Evolutionary conservation across 1,140 invertebrate species (phyloP), one percentile per base, ranked within the genome.

Genomic region (Ceratina calcarata): DNA sequence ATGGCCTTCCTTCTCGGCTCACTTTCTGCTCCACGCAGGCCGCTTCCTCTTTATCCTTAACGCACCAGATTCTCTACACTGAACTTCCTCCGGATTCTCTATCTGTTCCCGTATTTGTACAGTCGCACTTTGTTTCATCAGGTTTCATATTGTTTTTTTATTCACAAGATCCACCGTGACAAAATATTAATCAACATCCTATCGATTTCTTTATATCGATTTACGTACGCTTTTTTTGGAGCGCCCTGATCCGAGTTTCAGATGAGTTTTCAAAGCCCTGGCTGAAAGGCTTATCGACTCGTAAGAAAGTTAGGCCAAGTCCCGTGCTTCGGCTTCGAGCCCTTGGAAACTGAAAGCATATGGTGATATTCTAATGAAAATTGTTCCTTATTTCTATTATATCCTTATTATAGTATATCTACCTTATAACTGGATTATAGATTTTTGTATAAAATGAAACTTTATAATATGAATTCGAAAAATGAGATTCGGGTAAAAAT

Each of bases 211-310:
- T 22, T 7, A 15, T 10, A 66, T 20, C 3, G 37, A 66, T 72
- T 18, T 75, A 37, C 68, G 7, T 69, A 82, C 84, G 83, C 71
- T 58, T 18, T 80, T 86, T 86, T 86, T 78, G 84, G 66, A 71
- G 45, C 49, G 75, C 73, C 70, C 84, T 90, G 91, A 92, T 92
- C 90, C 89, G 85, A 92, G 91, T 92, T 93, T 88, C 78, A 88
- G 86, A 92, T 91, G 90, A 91, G 91, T 92, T 92, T 90, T 86
- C 84, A 82, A 87, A 84, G 79, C 18, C 15, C 24, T 7, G 79
- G 76, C 76, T 84, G 76, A 80, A 84, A 84, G 89, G 82, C 87
- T 84, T 88, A 87, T 90, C 89, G 89, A 90, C 85, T 92, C 90
- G 88, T 90, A 91, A 91, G 88, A 87, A 92, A 84, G 88, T 90